Conservation (phyloP, 2,113 vertebrate genomes). For the Cryptomyrus ogoouensis region DNA sequence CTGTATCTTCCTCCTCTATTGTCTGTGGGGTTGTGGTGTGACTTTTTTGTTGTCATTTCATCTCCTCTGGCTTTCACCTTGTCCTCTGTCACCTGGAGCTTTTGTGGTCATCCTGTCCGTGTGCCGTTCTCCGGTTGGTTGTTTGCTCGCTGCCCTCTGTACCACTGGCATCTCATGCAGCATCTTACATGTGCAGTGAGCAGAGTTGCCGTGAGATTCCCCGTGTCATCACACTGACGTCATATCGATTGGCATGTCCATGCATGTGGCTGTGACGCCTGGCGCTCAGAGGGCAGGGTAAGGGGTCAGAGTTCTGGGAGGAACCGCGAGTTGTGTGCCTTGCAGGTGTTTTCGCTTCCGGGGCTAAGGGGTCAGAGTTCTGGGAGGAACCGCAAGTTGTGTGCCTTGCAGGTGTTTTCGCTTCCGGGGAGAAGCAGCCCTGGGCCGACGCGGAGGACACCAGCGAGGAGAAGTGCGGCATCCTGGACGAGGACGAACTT, state of each 20-base stretch:
- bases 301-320: neutral
- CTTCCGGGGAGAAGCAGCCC: slow-evolving; percentile 91
- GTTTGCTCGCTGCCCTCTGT: neutral
- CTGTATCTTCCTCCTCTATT: slow-evolving; percentile 23
- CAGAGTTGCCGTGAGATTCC: neutral
- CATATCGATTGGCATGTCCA: neutral
- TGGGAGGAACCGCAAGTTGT: too few relatives aligned
- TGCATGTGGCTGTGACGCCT: neutral
- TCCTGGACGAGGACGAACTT: slow-evolving; percentile 93
- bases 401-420: slow-evolving; percentile 29
- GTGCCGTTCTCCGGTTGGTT: neutral
- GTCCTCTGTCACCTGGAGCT: neutral
- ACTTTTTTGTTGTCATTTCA: neutral
- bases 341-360: slow-evolving; percentile 87
- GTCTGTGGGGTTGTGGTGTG: neutral
- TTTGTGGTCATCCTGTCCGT: neutral
- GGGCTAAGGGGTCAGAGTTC: slow-evolving; percentile 42
- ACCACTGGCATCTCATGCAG: neutral
- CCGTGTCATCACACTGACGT: neutral
- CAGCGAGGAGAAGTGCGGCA: slow-evolving; percentile 95
- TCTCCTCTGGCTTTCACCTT: neutral
- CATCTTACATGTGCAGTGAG: neutral
- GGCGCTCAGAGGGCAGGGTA: neutral
- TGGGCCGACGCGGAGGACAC: slow-evolving; percentile 96
- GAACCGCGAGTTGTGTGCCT: neutral